Evolutionary conservation across 1,140 invertebrate species (phyloP).

Genomic region (Agraylea sexmaculata): DNA sequence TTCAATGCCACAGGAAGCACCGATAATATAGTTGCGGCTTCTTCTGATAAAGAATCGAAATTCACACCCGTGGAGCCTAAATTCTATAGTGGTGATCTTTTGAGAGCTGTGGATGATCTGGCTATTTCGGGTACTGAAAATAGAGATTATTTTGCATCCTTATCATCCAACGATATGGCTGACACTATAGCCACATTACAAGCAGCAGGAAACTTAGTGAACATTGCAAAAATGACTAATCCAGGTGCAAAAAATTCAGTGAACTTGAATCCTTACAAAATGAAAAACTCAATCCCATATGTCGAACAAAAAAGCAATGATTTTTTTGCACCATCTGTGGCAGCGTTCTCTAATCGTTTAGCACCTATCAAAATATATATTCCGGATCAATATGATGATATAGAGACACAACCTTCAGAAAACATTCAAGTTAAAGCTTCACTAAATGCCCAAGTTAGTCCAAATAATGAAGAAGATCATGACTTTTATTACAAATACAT

Average conservation of each 20-base stretch:
- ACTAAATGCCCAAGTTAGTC: constrained; percentile 13
- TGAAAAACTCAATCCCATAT: constrained; percentile 9
- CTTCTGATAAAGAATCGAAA: too few species aligned
- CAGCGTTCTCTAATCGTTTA: constrained; percentile 10
- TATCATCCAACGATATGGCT: constrained; percentile 40
- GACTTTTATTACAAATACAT: constrained; percentile 20
- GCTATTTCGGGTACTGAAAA: too few species aligned
- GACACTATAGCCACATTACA: constrained; percentile 41
- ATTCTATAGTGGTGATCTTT: too few species aligned
- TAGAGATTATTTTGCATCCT: constrained; percentile 34
- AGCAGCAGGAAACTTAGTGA: constrained; percentile 34
- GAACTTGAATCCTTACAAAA: constrained; percentile 10
- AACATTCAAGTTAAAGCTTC: constrained; percentile 18
- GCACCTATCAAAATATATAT: constrained; percentile 35
- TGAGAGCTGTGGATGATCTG: too few species aligned
- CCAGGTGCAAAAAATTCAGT: constrained; percentile 5
- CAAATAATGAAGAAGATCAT: constrained; percentile 20
- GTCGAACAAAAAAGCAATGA: constrained; percentile 8
- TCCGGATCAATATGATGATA: constrained; percentile 28
- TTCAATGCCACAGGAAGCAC: too few species aligned
- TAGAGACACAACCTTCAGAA: constrained; percentile 19
- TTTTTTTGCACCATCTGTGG: constrained; percentile 9
- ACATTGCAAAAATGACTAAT: constrained; percentile 14
- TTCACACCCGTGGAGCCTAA: too few species aligned
- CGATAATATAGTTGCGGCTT: too few species aligned